phyloP scores from a whole-genome alignment of 2,797 vertebrate genomes.

The Pristis pectinata region DNA sequence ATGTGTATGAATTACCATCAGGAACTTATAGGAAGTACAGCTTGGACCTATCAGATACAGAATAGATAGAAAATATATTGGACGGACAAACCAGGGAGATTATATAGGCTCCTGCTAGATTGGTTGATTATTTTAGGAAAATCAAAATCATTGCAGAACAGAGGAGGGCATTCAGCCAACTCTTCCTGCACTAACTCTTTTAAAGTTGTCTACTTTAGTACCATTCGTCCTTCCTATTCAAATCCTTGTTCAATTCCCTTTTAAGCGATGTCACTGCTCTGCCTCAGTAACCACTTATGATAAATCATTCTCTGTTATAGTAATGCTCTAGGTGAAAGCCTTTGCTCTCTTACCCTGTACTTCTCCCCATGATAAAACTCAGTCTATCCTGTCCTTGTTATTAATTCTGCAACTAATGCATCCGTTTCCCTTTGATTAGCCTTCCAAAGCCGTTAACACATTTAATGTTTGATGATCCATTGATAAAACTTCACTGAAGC shows the following conservation, averaged over 20 bases:
- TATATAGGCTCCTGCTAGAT: neutral
- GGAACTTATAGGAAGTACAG: neutral
- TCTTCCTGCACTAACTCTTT: neutral
- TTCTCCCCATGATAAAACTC: neutral
- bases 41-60: neutral
- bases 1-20: neutral
- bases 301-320: neutral
- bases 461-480: neutral
- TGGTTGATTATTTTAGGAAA: neutral
- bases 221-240: neutral
- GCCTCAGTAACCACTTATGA: neutral
- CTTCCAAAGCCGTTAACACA: neutral
- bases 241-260: neutral
- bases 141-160: neutral
- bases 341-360: neutral
- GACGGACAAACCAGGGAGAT: neutral
- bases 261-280: neutral
- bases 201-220: neutral
- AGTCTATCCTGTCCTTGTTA: neutral
- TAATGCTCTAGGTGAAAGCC: neutral
- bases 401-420: neutral
- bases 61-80: neutral
- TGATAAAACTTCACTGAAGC: neutral
- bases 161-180: neutral
- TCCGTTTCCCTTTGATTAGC: neutral